phyloP scores from a whole-genome alignment of 2,113 vertebrate species.

The Rynchops niger region DNA sequence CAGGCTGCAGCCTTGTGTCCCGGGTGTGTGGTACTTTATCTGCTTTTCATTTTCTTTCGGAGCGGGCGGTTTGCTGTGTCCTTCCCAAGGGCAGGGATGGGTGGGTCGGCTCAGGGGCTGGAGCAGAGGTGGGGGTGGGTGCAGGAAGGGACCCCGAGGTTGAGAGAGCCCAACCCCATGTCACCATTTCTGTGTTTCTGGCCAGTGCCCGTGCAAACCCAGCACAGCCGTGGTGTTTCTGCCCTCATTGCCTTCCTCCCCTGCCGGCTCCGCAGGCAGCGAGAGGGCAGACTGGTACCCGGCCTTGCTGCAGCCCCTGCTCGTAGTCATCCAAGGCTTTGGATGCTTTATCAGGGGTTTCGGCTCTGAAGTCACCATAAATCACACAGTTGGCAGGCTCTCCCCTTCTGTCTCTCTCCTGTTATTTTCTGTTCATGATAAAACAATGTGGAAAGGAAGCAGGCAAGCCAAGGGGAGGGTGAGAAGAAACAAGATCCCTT shows the following conservation, averaged over 20 bases:
- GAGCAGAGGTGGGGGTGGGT: neutral
- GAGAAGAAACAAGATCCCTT: conserved; percentile 57
- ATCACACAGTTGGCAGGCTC: conserved; percentile 39
- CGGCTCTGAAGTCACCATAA: conserved; percentile 16
- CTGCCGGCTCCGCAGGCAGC: fast-evolving
- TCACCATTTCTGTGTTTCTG: neutral
- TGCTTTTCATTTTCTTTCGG: neutral
- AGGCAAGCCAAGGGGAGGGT: conserved; percentile 39
- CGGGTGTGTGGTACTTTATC: fast-evolving
- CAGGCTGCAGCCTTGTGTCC: neutral
- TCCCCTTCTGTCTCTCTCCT: conserved; percentile 1
- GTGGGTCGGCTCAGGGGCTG: neutral
- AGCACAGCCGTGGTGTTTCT: neutral
- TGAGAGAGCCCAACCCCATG: fast-evolving
- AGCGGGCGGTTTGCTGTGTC: neutral
- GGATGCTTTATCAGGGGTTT: neutral
- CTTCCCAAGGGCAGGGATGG: neutral
- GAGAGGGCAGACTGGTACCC: neutral
- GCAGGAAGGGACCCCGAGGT: neutral
- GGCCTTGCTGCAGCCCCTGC: neutral
- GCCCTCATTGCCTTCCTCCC: neutral
- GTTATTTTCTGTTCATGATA: conserved; percentile 56
- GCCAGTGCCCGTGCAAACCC: neutral
- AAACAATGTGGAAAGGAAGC: conserved; percentile 62
- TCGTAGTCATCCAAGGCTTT: neutral